Base-by-base conservation (phyloP, 2,797 vertebrate species). In the Sebastes jordani region DNA sequence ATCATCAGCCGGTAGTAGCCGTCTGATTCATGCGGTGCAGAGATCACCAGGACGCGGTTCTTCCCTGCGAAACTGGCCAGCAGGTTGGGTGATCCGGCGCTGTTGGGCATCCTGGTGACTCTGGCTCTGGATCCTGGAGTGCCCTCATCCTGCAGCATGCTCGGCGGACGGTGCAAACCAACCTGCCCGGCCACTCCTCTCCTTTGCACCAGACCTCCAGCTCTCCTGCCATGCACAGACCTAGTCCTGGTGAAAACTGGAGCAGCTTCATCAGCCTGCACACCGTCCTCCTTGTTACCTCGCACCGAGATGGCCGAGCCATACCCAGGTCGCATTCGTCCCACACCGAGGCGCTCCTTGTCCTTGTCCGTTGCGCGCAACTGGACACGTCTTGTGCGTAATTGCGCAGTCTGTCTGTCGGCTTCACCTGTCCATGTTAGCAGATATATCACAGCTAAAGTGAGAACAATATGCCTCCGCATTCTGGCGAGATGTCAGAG, bases 1-100 rank as follows among this genome's bases (percentile, higher is more conserved):
- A 99, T 97, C 99, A 99, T 99, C 22, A 99, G 94, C 7, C 99
- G 95, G 90, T 97, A 99, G 92, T 99, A 99, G 25, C 97, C 97
- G 30, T 99, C 98, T 0, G 98, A 97, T 1, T 97, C 97, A 2
- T 98, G 97, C 0, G 99, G 99, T 3, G 98, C 97, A 1, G 98
- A 97, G 91, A 99, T 99, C 60, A 99, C 96, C 93, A 98, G 96
- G 25, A 99, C 95, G 0, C 99, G 95, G 87, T 97, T 98, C 91
- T 98, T 99, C 14, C 99, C 99, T 0, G 98, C 98, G 71, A 99
- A 99, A 49, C 96, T 97, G 54, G 98, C 98, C 66, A 99, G 92
- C 67, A 99, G 91, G 70, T 98, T 99, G 32, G 97, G 98, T 7
- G 97, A 98, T 67, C 96, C 95, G 46, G 96, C 94, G 42, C 97